Percentiles rank a stretch among this genome's conserved stretches.
Conservation (phyloP, 2,797 vertebrate species). For the Dryobates pubescens region DNA sequence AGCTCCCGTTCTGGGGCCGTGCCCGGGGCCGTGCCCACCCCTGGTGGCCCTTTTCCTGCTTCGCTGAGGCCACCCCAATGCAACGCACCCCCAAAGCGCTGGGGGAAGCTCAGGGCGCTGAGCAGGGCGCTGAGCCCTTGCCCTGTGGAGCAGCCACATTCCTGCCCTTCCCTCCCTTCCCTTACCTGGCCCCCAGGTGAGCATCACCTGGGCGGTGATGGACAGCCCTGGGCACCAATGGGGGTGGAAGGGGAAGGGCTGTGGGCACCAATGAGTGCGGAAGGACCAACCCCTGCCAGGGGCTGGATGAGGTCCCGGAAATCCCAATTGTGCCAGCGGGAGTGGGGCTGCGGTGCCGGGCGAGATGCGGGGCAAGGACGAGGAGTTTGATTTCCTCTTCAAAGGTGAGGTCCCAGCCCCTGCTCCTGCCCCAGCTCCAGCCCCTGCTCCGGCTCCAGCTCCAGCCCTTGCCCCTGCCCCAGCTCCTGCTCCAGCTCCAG, state of each 20-base stretch:
- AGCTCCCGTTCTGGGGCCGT: too few relatives aligned
- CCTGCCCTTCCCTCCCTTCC: neutral
- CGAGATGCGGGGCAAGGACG: constrained; percentile 85
- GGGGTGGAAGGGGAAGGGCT: neutral
- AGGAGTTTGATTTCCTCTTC: constrained; percentile 91
- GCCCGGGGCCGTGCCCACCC: too few relatives aligned
- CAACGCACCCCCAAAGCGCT: accelerated
- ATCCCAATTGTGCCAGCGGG: too few relatives aligned
- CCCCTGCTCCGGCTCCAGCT: neutral
- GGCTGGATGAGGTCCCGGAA: too few relatives aligned
- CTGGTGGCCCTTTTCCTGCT: too few relatives aligned
- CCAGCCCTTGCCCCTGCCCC: neutral
- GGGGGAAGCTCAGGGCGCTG: neutral
- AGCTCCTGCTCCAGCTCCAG: too few relatives aligned
- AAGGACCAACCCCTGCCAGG: neutral
- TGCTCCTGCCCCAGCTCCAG: too few relatives aligned
- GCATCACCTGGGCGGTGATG: neutral
- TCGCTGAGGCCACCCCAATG: neutral
- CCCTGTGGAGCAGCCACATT: neutral
- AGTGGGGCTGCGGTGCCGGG: neutral
- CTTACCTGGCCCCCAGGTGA: constrained; percentile 46
- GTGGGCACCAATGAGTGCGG: neutral
- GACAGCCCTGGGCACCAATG: constrained; percentile 11
- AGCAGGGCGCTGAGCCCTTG: neutral
- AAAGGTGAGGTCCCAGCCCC: constrained; percentile 76